A percentile compares a stretch with the other conserved stretches of the same genome.
Conservation (phyloP, 2,888 invertebrate genomes). For the Drosophila mayaguana region DNA sequence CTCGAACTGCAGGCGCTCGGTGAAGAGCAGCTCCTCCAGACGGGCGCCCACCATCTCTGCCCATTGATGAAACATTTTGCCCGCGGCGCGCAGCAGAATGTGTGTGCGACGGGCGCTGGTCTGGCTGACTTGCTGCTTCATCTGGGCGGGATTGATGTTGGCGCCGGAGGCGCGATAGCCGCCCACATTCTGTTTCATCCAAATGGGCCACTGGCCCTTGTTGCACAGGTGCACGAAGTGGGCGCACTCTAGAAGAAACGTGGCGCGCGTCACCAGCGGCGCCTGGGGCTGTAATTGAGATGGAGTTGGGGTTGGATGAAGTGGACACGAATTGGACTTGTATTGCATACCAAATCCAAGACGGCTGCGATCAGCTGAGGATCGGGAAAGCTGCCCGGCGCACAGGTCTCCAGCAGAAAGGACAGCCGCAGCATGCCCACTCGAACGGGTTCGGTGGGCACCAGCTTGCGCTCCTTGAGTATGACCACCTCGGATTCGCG, state of each 20-base stretch:
- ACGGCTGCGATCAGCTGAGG: slow-evolving; percentile 97
- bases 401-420: slow-evolving; percentile 97
- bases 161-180: slow-evolving; percentile 90
- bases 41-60: slow-evolving; percentile 92
- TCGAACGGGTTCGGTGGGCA: slow-evolving; percentile 91
- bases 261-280: slow-evolving; percentile 96
- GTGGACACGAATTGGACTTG: neutral
- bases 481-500: slow-evolving; percentile 95
- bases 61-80: slow-evolving; percentile 96
- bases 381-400: slow-evolving; percentile 98
- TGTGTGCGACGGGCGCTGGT: slow-evolving; percentile 89
- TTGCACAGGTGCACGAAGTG: slow-evolving; percentile 99
- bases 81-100: slow-evolving; percentile 94
- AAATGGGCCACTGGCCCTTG: slow-evolving; percentile 98
- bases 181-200: slow-evolving; percentile 94
- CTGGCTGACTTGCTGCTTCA: slow-evolving; percentile 86
- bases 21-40: slow-evolving; percentile 94
- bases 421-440: slow-evolving; percentile 96
- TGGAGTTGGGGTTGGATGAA: neutral
- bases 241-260: slow-evolving; percentile 96
- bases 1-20: slow-evolving; percentile 91
- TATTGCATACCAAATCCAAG: slow-evolving; percentile 92
- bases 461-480: slow-evolving; percentile 93
- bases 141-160: slow-evolving; percentile 84
- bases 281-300: slow-evolving; percentile 91